Evolutionary conservation across 2,888 invertebrate genomes (phyloP).

Genomic region (Drepanosiphum platanoidis): DNA sequence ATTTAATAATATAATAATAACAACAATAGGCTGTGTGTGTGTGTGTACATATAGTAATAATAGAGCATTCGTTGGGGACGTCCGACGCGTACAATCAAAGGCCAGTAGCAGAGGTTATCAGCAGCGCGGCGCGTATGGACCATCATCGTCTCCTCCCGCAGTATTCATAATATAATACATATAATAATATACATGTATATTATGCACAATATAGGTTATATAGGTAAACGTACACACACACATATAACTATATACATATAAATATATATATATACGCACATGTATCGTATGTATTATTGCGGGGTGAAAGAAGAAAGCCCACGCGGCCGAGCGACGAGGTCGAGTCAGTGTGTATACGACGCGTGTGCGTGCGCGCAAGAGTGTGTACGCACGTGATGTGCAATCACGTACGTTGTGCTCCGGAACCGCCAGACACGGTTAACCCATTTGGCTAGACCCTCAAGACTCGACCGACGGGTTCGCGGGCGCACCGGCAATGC

Average conservation of each 20-base stretch:
- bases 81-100: background rate
- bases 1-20: background rate
- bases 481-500: background rate
- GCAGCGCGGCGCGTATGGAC: background rate
- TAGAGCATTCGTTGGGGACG: background rate
- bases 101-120: background rate
- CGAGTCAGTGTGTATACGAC: background rate
- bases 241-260: no score
- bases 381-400: background rate
- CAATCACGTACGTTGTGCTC: constrained; percentile 36
- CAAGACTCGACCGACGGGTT: constrained; percentile 1
- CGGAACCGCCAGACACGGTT: constrained; percentile 58
- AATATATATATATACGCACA: background rate
- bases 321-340: background rate
- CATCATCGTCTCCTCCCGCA: background rate
- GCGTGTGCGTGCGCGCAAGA: background rate
- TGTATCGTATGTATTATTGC: background rate
- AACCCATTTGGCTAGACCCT: constrained; percentile 42
- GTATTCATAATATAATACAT: background rate
- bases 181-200: background rate
- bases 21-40: background rate
- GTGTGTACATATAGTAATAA: background rate
- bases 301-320: background rate
- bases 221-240: background rate
- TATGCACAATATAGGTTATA: background rate